Evolutionary conservation across 2,888 invertebrate species (phyloP).

Genomic region (Diogma glabrata): DNA sequence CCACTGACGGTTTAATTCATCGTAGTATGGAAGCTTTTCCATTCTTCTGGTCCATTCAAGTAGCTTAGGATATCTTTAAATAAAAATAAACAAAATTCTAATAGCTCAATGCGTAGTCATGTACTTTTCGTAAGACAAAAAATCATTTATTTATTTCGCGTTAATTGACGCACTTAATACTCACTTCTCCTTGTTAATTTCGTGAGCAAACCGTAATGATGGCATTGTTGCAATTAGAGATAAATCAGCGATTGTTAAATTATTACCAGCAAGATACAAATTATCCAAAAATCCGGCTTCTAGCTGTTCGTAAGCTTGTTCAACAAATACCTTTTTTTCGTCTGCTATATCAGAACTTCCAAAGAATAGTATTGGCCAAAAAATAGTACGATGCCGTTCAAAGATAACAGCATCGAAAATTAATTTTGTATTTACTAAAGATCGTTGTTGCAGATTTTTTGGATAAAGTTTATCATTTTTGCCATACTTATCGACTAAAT

Average conservation of each 20-base stretch:
- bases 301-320: conserved; percentile 26
- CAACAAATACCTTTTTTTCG: conserved; percentile 27
- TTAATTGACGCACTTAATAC: no score
- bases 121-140: no score
- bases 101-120: no score
- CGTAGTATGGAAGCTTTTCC: no score
- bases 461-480: conserved; percentile 44
- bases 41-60: no score
- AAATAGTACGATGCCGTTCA: conserved; percentile 27
- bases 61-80: no score
- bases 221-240: background rate
- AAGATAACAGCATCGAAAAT: conserved; percentile 42
- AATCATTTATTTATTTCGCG: no score
- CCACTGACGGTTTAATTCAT: no score
- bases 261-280: conserved; percentile 24
- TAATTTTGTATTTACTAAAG: conserved; percentile 39
- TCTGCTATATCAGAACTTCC: conserved; percentile 10
- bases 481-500: conserved; percentile 43
- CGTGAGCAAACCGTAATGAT: background rate
- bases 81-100: no score
- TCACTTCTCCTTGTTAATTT: no score
- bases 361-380: conserved; percentile 20
- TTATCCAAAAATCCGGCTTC: conserved; percentile 25
- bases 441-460: conserved; percentile 39
- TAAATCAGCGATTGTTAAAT: conserved; percentile 3